A percentile compares a stretch with the other conserved stretches of the same genome.
Evolutionary conservation across 2,113 vertebrate genomes (phyloP).

Genomic region (Glareola pratincola): DNA sequence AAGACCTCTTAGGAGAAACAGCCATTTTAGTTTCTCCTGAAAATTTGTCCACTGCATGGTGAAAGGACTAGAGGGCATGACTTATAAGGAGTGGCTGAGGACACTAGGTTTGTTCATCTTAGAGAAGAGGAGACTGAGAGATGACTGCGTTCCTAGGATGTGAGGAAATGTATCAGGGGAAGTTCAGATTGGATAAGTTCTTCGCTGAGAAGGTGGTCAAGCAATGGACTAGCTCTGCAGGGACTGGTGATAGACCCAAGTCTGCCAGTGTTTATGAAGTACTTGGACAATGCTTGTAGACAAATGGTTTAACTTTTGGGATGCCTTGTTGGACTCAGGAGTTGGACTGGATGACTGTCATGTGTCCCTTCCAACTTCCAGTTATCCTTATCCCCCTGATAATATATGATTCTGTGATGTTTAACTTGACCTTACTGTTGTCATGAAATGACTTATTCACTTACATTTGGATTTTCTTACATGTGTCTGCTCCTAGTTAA

Average conservation of each 20-base stretch:
- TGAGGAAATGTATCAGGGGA: not conserved
- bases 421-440: not conserved
- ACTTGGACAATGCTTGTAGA: not conserved
- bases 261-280: not conserved
- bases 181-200: not conserved
- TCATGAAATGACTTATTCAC: not conserved
- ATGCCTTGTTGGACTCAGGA: not conserved
- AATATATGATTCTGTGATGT: not conserved
- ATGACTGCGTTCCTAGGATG: not conserved
- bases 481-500: not conserved
- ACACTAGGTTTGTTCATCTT: not conserved
- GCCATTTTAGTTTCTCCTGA: not conserved
- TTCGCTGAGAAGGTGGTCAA: not conserved
- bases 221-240: not conserved
- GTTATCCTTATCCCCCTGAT: too few species aligned
- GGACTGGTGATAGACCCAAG: rapidly evolving
- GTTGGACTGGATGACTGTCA: not conserved
- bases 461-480: not conserved
- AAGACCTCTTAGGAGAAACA: not conserved
- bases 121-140: not conserved
- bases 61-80: not conserved
- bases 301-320: not conserved
- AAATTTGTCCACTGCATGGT: not conserved
- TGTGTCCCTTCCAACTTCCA: not conserved
- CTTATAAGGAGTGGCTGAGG: not conserved